These are phyloP conservation scores for Ophonus ardosiacus DNA, from an alignment of 2,888 invertebrate genomes.

Conservation along the genomic window DNA sequence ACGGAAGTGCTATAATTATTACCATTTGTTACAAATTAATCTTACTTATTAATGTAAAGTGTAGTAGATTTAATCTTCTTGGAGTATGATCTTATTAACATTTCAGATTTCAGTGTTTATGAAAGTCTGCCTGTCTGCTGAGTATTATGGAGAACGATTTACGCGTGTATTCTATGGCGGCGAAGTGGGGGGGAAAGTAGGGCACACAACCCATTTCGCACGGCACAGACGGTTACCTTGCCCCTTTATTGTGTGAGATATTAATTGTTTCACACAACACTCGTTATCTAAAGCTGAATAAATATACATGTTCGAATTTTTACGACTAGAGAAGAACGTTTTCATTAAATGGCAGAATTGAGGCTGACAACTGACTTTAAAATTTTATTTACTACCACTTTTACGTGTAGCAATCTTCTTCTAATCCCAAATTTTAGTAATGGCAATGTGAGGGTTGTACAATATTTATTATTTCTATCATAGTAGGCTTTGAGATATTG, in stretches of 20 bases:
- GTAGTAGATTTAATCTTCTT: neutral
- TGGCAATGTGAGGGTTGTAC: too few relatives aligned
- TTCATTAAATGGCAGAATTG: neutral
- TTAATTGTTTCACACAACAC: neutral
- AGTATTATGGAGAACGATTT: neutral
- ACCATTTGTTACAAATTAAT: neutral
- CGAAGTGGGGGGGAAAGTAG: constrained; percentile 18
- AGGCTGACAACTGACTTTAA: neutral
- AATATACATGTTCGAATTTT: neutral
- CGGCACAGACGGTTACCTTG: constrained; percentile 22
- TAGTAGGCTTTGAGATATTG: too few relatives aligned
- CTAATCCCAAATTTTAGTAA: too few relatives aligned
- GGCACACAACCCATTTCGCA: constrained; percentile 58
- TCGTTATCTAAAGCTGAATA: neutral
- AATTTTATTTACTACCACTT: too few relatives aligned
- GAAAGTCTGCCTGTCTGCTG: neutral
- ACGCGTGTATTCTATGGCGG: neutral
- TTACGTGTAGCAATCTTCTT: too few relatives aligned
- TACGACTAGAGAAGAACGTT: neutral
- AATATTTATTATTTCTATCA: too few relatives aligned
- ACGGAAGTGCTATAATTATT: neutral
- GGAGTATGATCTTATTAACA: neutral
- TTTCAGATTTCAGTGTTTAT: neutral
- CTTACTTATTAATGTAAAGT: neutral
- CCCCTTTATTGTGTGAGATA: neutral